Evolutionary conservation across 2,113 vertebrate genomes (phyloP), one percentile per base, ranked within the genome.

Genomic region (Rallus limicola): DNA sequence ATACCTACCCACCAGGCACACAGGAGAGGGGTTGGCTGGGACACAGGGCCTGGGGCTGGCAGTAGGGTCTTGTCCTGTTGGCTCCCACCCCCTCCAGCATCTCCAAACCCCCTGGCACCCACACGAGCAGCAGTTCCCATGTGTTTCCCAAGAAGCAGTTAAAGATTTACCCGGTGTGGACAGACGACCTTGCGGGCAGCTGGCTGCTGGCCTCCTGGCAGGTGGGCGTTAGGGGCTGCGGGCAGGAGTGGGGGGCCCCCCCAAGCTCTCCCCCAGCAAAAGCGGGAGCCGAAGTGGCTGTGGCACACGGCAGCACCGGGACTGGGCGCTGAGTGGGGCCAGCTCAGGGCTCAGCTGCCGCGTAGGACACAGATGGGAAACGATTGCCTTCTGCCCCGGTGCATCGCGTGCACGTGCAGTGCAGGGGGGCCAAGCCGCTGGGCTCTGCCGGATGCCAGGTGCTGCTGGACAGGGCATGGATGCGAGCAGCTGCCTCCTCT

Each of bases 361-460:
- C 40, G 1, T 72, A 97, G 95, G 90, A 90, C 95, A 90, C 97
- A 97, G 97, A 97, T 97, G 97, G 97, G 95, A 97, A 92, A 91
- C 76, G 69, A 96, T 97, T 97, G 95, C 95, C 74, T 97, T 97
- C 97, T 97, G 96, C 95, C 93, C 95, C 4, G 74, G 68, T 97
- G 97, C 97, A 90, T 94, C 82, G 53, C 67, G 3, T 92, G 95
- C 96, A 96, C 88, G 84, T 95, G 95, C 52, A 0, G 86, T 5
- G 1, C 77, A 75, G 84, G 62, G 89, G 88, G 80, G 82, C 42
- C 0, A 34, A 84, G 95, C 80, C 5, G 7, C 94, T 62, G 53
- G 83, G 96, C 82, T 92, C 82, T 81, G 94, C 78, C 11, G 29
- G 62, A 50, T 20, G 26, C 93, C 94, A 95, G 95, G 93, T 92